A percentile compares a stretch with the other conserved stretches of the same genome.
Evolutionary conservation across 2,113 vertebrate species (phyloP).

Genomic region (Passer domesticus): DNA sequence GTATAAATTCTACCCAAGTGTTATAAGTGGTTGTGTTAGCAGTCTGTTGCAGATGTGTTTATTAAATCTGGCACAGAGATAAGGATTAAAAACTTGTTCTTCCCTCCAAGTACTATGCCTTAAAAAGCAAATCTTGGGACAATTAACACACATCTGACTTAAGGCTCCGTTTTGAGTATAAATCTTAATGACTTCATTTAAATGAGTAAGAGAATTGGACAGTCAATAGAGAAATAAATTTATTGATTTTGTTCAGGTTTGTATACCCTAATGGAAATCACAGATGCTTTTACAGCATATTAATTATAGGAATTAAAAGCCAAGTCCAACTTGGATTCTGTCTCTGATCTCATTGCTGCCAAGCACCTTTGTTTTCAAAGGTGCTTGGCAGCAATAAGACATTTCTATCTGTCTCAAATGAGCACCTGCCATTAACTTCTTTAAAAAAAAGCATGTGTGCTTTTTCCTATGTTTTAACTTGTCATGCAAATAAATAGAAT

Average conservation of each 20-base stretch:
- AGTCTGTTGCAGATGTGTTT: conserved; percentile 2
- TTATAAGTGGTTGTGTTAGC: conserved; percentile 44
- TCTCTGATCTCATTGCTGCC: background rate
- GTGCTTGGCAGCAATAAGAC: no score
- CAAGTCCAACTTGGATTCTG: background rate
- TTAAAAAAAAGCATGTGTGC: background rate
- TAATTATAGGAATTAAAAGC: background rate
- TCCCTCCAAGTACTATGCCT: background rate
- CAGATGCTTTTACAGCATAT: background rate
- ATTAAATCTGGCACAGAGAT: conserved; percentile 21
- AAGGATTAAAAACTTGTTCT: background rate
- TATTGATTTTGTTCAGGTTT: background rate
- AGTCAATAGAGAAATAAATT: background rate
- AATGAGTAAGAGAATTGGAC: background rate
- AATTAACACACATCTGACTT: background rate
- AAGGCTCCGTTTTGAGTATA: background rate
- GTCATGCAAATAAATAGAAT: background rate
- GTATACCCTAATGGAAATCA: background rate
- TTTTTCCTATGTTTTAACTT: background rate
- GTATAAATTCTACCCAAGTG: conserved; percentile 42
- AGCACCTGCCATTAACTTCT: background rate
- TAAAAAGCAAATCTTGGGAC: background rate
- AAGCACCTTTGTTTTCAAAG: background rate
- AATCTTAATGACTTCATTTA: background rate
- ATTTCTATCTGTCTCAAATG: background rate